phyloP scores from a whole-genome alignment of 2,797 vertebrate genomes.

The Enteromius mattozi region DNA sequence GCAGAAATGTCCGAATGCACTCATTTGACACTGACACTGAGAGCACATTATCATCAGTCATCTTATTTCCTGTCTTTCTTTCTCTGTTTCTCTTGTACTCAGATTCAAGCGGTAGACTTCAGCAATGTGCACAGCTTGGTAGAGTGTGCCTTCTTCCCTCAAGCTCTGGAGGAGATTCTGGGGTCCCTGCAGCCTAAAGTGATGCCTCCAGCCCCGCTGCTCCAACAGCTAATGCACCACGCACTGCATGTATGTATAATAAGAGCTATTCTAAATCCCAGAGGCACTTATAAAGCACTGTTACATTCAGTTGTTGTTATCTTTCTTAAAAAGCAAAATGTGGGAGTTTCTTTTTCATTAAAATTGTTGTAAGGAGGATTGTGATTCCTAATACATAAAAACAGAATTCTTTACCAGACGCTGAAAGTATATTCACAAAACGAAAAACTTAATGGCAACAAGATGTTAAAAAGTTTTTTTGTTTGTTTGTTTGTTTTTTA shows the following conservation, averaged over 20 bases:
- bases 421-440: no score
- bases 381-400: neutral
- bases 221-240: constrained; percentile 84
- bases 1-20: constrained; percentile 34
- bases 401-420: neutral
- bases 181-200: constrained; percentile 73
- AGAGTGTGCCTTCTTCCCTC: constrained; percentile 65
- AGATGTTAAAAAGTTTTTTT: neutral
- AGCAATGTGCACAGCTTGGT: constrained; percentile 60
- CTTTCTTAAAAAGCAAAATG: constrained; percentile 2
- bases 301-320: neutral
- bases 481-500: neutral
- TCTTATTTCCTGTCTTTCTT: constrained; percentile 20
- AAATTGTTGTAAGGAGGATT: neutral
- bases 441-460: no score
- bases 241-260: constrained; percentile 81
- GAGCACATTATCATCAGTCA: constrained; percentile 13
- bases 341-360: neutral
- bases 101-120: constrained; percentile 57
- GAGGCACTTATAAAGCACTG: neutral
- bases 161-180: constrained; percentile 79
- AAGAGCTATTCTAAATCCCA: constrained; percentile 2
- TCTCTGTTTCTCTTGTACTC: neutral
- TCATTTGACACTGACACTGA: constrained; percentile 45
- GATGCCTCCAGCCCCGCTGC: constrained; percentile 80